A percentile compares a stretch with the other conserved stretches of the same genome.
Conservation (phyloP, 2,888 invertebrate genomes). For the Morpho helenor region DNA sequence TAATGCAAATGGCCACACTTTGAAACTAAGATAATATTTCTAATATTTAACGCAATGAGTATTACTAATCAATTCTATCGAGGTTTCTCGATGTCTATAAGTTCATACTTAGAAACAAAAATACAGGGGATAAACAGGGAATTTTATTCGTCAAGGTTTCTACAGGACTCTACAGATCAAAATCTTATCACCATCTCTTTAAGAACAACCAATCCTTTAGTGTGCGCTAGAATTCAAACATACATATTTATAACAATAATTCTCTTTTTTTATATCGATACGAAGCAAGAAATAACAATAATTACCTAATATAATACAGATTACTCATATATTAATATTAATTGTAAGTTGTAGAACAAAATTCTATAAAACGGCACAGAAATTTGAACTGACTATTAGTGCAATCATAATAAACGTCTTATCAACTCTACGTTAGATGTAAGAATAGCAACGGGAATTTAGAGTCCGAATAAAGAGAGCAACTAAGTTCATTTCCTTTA, state of each 20-base stretch:
- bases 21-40: too few species aligned
- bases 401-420: background rate
- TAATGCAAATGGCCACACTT: too few species aligned
- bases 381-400: background rate
- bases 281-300: background rate
- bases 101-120: constrained; percentile 43
- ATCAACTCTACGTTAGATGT: constrained; percentile 2
- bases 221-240: constrained; percentile 75
- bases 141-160: constrained; percentile 42
- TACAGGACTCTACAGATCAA: constrained; percentile 61
- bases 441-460: background rate
- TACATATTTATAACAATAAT: constrained; percentile 38
- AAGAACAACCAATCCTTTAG: constrained; percentile 61
- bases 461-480: background rate
- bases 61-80: too few species aligned
- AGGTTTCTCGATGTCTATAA: constrained; percentile 17
- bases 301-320: background rate
- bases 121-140: constrained; percentile 43
- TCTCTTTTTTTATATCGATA: background rate
- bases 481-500: background rate
- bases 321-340: background rate
- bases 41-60: too few species aligned
- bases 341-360: background rate
- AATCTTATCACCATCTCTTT: constrained; percentile 68
- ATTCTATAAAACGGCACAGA: background rate